Percentiles rank a stretch among this genome's conserved stretches.
These are phyloP conservation scores for Thymelicus acteon DNA, from an alignment of 2,888 invertebrate genomes.

Conservation along the genomic window DNA sequence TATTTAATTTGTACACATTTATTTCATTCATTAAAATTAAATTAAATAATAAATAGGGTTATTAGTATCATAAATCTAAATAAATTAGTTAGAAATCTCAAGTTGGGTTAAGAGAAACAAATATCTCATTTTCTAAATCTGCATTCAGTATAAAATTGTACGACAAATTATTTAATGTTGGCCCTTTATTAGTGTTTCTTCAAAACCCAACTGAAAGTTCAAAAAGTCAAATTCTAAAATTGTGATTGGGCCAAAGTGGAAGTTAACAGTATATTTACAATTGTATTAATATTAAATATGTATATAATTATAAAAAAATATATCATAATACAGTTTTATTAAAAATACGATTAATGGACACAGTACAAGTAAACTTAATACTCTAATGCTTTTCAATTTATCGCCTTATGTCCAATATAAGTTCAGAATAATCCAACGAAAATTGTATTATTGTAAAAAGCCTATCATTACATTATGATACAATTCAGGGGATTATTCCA, in stretches of 20 bases:
- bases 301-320: slow-evolving; percentile 29
- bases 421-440: slow-evolving; percentile 80
- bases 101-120: slow-evolving; percentile 82
- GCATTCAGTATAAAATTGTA: slow-evolving; percentile 13
- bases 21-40: slow-evolving; percentile 72
- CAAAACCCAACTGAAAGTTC: slow-evolving; percentile 85
- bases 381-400: slow-evolving; percentile 27
- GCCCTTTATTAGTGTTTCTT: slow-evolving; percentile 55
- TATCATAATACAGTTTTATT: slow-evolving; percentile 19
- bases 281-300: slow-evolving; percentile 41
- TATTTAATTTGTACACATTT: slow-evolving; percentile 78
- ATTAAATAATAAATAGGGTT: slow-evolving; percentile 76
- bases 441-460: slow-evolving; percentile 39
- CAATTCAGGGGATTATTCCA: slow-evolving; percentile 77
- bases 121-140: slow-evolving; percentile 33
- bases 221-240: slow-evolving; percentile 55
- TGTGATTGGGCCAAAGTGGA: slow-evolving; percentile 54
- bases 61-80: slow-evolving; percentile 63
- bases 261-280: slow-evolving; percentile 72
- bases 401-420: slow-evolving; percentile 42
- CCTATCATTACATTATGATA: slow-evolving; percentile 28
- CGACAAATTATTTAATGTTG: slow-evolving; percentile 41
- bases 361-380: slow-evolving; percentile 32
- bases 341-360: slow-evolving; percentile 42
- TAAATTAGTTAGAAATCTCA: slow-evolving; percentile 82